phyloP scores from a whole-genome alignment of 2,797 vertebrate genomes.

The Chelonia mydas region DNA sequence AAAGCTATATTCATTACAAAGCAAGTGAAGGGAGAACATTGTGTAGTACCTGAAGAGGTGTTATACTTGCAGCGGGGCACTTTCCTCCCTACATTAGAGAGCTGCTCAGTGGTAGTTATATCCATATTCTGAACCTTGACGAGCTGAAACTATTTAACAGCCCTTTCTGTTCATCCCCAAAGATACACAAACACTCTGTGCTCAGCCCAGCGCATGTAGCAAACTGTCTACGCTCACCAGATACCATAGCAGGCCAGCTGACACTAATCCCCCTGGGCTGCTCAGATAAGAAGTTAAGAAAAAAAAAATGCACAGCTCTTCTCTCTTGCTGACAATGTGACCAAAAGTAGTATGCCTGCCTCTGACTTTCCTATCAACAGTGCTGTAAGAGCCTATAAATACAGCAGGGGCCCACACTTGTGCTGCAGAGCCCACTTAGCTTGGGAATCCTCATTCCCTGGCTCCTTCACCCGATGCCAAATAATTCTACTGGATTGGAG shows the following conservation, averaged over 20 bases:
- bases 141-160: not conserved
- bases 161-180: not conserved
- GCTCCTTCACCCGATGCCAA: not conserved
- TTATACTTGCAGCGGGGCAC: not conserved
- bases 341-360: not conserved
- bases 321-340: not conserved
- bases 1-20: not conserved
- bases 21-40: accelerated
- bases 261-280: not conserved
- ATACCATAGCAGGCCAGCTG: not conserved
- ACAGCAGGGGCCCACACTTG: accelerated
- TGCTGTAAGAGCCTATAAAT: constrained; percentile 18
- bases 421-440: accelerated
- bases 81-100: accelerated
- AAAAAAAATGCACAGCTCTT: not conserved
- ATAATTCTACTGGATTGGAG: not conserved
- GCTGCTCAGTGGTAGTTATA: not conserved
- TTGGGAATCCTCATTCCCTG: not conserved
- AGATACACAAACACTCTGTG: not conserved
- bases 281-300: not conserved
- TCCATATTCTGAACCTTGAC: not conserved
- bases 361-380: constrained; percentile 1
- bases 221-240: not conserved
- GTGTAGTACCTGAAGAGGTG: not conserved
- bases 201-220: not conserved